phyloP scores from a whole-genome alignment of 2,797 vertebrate species.

The Ambastaia sidthimunki region DNA sequence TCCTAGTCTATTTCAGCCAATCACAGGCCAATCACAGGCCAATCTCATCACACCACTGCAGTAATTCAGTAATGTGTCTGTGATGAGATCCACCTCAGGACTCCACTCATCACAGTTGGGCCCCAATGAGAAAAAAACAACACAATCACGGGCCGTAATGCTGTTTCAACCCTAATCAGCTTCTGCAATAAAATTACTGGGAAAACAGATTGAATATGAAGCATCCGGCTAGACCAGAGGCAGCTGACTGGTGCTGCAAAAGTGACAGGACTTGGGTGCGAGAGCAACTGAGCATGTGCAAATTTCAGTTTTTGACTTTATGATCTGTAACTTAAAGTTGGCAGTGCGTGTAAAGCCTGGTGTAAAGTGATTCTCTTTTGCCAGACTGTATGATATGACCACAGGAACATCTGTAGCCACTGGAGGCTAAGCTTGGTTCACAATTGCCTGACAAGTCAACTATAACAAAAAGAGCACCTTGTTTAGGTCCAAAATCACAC shows the following conservation, averaged over 20 bases:
- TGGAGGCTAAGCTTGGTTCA: no score
- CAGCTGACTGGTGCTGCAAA: slow-evolving; percentile 31
- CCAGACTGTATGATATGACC: no score
- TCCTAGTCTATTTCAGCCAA: slow-evolving; percentile 62
- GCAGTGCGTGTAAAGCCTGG: no score
- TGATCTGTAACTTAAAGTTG: no score
- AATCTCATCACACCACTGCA: slow-evolving; percentile 68
- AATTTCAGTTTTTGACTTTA: not conserved
- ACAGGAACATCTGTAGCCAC: no score
- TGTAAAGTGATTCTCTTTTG: no score
- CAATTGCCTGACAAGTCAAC: no score
- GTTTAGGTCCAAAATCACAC: no score
- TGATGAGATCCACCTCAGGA: slow-evolving; percentile 60
- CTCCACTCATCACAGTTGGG: slow-evolving; percentile 42
- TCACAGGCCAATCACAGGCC: no score
- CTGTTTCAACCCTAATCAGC: slow-evolving; percentile 65
- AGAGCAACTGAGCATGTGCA: not conserved
- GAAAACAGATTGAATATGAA: slow-evolving; percentile 64
- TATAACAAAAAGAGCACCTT: no score
- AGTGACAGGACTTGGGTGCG: not conserved
- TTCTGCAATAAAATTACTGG: slow-evolving; percentile 60
- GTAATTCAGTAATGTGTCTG: slow-evolving; percentile 68
- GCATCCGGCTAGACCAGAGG: slow-evolving; percentile 45
- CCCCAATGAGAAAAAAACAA: slow-evolving; percentile 34
- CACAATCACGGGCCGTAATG: slow-evolving; percentile 59